Evolutionary conservation across 2,888 invertebrate species (phyloP).

Genomic region (Balanococcus diminutus): DNA sequence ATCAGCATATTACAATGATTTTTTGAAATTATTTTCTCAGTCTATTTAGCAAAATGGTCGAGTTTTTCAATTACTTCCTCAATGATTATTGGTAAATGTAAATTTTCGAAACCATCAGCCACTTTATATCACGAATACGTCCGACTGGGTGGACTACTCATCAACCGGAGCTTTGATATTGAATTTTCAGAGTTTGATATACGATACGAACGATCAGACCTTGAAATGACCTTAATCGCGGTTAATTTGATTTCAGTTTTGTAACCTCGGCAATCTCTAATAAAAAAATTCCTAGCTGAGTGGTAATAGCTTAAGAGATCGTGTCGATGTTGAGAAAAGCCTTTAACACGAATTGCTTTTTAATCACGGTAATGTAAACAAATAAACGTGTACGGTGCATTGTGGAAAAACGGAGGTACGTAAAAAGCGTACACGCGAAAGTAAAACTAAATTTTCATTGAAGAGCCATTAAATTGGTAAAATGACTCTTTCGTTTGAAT

Average conservation of each 20-base stretch:
- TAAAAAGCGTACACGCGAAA: not conserved
- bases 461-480: constrained; percentile 24
- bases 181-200: too few relatives aligned
- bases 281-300: not conserved
- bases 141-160: too few relatives aligned
- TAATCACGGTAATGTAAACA: constrained; percentile 13
- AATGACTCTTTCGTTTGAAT: constrained; percentile 32
- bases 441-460: constrained; percentile 12
- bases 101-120: too few relatives aligned
- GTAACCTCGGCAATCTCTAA: not conserved
- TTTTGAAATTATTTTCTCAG: too few relatives aligned
- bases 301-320: not conserved
- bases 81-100: too few relatives aligned
- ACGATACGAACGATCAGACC: too few relatives aligned
- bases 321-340: not conserved
- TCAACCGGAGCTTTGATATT: too few relatives aligned
- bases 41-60: too few relatives aligned
- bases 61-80: too few relatives aligned
- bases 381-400: not conserved
- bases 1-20: too few relatives aligned
- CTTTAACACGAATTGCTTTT: not conserved
- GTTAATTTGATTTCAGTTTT: not conserved
- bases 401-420: not conserved
- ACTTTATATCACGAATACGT: too few relatives aligned
- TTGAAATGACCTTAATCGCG: not conserved